Percentiles rank a stretch among this genome's conserved stretches.
These are phyloP conservation scores for Ischnura elegans DNA, from an alignment of 2,888 invertebrate genomes.

Conservation along the genomic window DNA sequence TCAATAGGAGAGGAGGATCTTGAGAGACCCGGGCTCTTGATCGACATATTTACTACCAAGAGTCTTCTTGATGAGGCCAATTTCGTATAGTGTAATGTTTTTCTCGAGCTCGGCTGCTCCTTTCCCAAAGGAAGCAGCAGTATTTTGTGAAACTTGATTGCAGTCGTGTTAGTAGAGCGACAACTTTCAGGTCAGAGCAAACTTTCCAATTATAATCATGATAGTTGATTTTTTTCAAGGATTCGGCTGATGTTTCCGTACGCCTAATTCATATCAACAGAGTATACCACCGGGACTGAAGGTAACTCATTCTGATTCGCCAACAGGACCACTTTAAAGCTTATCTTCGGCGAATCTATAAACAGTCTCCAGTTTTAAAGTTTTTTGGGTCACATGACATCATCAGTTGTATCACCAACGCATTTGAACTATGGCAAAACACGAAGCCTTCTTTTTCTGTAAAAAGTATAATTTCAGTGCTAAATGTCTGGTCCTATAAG, in stretches of 20 bases:
- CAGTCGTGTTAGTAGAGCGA: constrained; percentile 29
- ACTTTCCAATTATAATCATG: too few relatives aligned
- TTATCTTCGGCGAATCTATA: not conserved
- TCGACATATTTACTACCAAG: not conserved
- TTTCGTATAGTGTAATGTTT: constrained; percentile 33
- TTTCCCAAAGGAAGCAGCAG: constrained; percentile 39
- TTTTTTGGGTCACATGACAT: not conserved
- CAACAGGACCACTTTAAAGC: too few relatives aligned
- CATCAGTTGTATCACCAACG: not conserved
- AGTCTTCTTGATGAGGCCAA: constrained; percentile 41
- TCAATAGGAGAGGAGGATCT: too few relatives aligned
- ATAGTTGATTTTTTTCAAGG: too few relatives aligned
- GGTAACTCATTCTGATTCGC: too few relatives aligned
- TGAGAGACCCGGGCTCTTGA: not conserved
- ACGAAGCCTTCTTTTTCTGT: not conserved
- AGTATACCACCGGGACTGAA: too few relatives aligned
- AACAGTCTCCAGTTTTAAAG: not conserved
- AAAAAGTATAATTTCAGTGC: constrained; percentile 39
- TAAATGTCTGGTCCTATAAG: constrained; percentile 29
- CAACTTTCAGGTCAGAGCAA: too few relatives aligned
- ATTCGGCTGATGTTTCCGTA: too few relatives aligned
- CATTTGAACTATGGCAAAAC: not conserved
- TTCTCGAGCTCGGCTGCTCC: constrained; percentile 45
- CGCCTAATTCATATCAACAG: not conserved
- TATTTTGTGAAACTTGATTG: constrained; percentile 45